Evolutionary conservation across 2,797 vertebrate genomes (phyloP).

Genomic region (Heteromormyrus szaboi): DNA sequence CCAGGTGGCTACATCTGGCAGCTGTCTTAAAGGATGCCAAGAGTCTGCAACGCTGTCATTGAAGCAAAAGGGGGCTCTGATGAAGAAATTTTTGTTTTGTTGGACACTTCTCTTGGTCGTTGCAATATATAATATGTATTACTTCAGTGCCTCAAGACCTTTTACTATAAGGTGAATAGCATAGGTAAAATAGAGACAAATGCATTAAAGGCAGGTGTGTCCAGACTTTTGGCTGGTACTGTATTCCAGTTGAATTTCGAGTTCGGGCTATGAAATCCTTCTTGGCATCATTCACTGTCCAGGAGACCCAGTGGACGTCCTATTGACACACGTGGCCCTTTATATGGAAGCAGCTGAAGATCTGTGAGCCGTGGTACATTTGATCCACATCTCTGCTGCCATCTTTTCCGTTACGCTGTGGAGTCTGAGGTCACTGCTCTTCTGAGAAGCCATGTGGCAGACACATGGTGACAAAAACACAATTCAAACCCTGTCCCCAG

Average conservation of each 20-base stretch:
- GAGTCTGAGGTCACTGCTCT: not conserved
- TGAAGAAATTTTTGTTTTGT: not conserved
- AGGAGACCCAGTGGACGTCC: not conserved
- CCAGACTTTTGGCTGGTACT: not conserved
- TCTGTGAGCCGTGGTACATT: too few species aligned
- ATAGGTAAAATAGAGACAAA: not conserved
- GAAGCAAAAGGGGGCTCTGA: not conserved
- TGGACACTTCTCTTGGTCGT: not conserved
- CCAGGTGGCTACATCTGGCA: not conserved
- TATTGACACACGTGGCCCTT: not conserved
- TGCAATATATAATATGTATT: not conserved
- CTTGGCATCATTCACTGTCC: not conserved
- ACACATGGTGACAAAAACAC: not conserved
- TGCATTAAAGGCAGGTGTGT: not conserved
- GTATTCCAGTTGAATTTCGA: not conserved
- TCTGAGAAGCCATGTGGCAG: not conserved
- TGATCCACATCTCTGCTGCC: not conserved
- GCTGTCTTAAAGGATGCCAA: not conserved
- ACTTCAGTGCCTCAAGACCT: not conserved
- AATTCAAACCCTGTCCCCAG: not conserved
- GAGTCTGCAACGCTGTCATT: not conserved
- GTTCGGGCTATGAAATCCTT: not conserved
- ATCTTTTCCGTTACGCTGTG: not conserved
- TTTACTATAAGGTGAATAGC: not conserved
- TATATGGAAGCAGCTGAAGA: not conserved